Evolutionary conservation across 2,888 invertebrate species (phyloP), one percentile per base, ranked within the genome.

Genomic region (Drosophila koepferae): DNA sequence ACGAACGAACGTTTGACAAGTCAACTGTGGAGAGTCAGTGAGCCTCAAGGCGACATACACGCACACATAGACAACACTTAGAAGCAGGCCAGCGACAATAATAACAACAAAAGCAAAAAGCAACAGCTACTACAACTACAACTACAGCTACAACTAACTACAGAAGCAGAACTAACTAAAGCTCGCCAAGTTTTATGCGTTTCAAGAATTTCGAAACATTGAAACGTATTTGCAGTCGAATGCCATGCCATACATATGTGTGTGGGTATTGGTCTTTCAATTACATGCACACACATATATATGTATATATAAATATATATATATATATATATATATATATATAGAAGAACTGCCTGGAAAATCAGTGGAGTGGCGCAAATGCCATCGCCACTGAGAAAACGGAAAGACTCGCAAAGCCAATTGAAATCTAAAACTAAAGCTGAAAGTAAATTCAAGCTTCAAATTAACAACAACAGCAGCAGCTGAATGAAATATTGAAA

Each of bases 171-270:
- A 85, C 81, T 77, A 83, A 86, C 86, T 73, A 77, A 77, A 83
- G 71, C 74, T 74, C 71, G 88, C 65, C 84, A 76, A 73, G 69
- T 81, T 74, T 67, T 65, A 76, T 87, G 85, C 87, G 80, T 87
- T 82, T 89, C 68, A 77, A 82, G 87, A 89, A 89, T 89, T 89
- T 86, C 86, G 89, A 80, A 82, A 85, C 78, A 74, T 81, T 75
- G 72, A 82, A 72, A 86, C 76, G 72, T 77, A 76, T 80, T 72
- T 63, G 63, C 66, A 68, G 62, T 70, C 64, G 55, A 82, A 68
- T 72, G 63, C 73, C 69, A 70, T 54, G 56, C 48, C 38, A 40
- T 51, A 43, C 38, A 40, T 51, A 43, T 61, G 48, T 62, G 40
- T 65, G 31, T 16, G 34, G 44, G 41, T 63, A 63, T 66, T 59